Evolutionary conservation across 2,797 vertebrate species (phyloP).

Genomic region (Peromyscus nudipes): DNA sequence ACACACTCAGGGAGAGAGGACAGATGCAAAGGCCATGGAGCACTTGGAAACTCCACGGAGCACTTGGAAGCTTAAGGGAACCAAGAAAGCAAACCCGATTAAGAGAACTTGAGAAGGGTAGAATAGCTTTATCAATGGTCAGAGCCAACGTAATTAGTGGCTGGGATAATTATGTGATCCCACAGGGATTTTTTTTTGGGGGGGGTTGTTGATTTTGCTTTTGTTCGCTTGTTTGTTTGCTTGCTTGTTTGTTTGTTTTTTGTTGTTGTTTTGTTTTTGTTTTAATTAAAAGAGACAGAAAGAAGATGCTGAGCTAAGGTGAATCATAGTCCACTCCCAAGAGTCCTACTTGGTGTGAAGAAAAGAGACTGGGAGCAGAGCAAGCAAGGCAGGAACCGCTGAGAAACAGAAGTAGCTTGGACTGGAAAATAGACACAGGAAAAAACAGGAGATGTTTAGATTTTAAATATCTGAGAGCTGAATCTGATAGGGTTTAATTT

Average conservation of each 20-base stretch:
- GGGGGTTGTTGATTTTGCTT: neutral
- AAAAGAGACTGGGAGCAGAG: neutral
- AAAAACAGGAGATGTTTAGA: neutral
- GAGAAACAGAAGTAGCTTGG: neutral
- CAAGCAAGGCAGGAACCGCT: neutral
- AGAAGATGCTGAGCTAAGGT: neutral
- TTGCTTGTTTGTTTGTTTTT: neutral
- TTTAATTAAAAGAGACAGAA: neutral
- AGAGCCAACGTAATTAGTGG: neutral
- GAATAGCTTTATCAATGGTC: fast-evolving
- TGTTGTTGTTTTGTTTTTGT: neutral
- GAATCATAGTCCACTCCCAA: neutral
- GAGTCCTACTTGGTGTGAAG: neutral
- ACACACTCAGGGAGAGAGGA: neutral
- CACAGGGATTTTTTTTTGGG: neutral
- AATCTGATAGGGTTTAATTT: neutral
- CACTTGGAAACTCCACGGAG: neutral
- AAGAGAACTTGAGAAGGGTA: neutral
- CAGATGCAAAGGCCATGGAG: neutral
- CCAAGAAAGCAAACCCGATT: neutral
- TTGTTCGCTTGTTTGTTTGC: neutral
- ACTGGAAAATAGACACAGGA: neutral
- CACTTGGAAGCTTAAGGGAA: neutral
- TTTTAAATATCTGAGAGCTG: neutral
- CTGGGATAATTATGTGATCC: neutral